phyloP scores from a whole-genome alignment of 2,888 invertebrate genomes.

The Junonia oenone region DNA sequence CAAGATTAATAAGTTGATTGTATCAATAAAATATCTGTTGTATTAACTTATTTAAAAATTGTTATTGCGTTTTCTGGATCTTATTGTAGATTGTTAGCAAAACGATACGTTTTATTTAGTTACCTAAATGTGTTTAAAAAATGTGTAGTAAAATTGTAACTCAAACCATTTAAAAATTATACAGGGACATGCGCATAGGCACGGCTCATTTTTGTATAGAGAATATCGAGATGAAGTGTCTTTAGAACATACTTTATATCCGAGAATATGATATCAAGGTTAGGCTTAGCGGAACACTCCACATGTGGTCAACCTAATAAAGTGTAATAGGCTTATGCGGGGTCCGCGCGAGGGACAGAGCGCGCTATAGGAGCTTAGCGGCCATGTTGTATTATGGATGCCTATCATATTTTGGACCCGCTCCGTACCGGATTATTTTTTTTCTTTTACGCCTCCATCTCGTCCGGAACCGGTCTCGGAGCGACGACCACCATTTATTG shows the following conservation, averaged over 20 bases:
- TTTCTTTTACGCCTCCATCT: constrained; percentile 73
- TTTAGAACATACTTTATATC: constrained; percentile 53
- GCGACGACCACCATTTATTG: constrained; percentile 78
- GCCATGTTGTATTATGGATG: constrained; percentile 80
- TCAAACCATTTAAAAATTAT: neutral
- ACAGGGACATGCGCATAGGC: neutral
- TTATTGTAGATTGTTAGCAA: neutral
- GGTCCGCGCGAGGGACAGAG: constrained; percentile 49
- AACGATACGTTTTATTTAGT: neutral
- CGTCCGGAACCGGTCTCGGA: constrained; percentile 66
- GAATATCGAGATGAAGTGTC: neutral
- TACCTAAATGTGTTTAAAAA: neutral
- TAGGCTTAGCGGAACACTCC: constrained; percentile 79
- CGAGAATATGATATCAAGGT: constrained; percentile 78
- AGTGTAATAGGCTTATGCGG: constrained; percentile 60
- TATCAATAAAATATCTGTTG: neutral
- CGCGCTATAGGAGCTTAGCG: constrained; percentile 69
- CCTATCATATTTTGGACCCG: constrained; percentile 80
- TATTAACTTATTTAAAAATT: neutral
- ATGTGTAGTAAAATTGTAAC: neutral
- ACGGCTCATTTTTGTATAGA: neutral
- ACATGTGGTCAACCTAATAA: constrained; percentile 80
- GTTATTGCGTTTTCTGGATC: neutral
- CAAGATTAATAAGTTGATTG: neutral
- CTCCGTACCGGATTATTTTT: constrained; percentile 76